Percentiles rank a stretch among this genome's conserved stretches.
Evolutionary conservation across 1,140 invertebrate genomes (phyloP).

Genomic region (Megathymus violae): DNA sequence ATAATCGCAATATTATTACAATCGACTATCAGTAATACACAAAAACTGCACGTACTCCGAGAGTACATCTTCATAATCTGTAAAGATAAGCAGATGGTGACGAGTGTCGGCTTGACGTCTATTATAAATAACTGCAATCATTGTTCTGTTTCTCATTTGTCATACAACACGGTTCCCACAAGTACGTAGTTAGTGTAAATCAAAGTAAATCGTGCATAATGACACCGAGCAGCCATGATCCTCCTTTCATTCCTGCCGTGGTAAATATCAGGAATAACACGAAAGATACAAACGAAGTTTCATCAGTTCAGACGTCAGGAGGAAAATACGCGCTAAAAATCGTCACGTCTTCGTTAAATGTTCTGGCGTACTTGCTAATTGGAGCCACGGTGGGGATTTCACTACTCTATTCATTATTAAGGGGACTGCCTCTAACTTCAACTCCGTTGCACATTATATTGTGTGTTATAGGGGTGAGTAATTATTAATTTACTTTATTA

Average conservation of each 20-base stretch:
- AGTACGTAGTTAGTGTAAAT: neutral
- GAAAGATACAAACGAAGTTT: neutral
- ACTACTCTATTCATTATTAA: constrained; percentile 51
- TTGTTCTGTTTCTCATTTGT: constrained; percentile 13
- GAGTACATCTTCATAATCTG: constrained; percentile 7
- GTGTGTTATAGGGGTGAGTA: constrained; percentile 61
- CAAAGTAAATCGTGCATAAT: constrained; percentile 36
- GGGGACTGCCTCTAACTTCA: constrained; percentile 43
- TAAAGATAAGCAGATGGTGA: constrained; percentile 20
- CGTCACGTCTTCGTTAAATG: constrained; percentile 46
- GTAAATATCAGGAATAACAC: constrained; percentile 26
- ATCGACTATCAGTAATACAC: neutral
- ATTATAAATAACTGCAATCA: constrained; percentile 24
- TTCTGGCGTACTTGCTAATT: constrained; percentile 52
- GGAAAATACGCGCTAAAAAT: constrained; percentile 43
- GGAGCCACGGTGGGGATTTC: constrained; percentile 49
- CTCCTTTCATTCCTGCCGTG: constrained; percentile 29
- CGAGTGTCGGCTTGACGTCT: constrained; percentile 17
- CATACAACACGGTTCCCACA: constrained; percentile 2
- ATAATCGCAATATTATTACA: too few relatives aligned
- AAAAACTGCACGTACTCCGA: neutral
- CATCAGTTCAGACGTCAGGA: constrained; percentile 15
- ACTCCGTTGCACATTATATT: constrained; percentile 52
- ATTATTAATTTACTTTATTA: neutral
- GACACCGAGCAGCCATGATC: constrained; percentile 42